Evolutionary conservation across 2,888 invertebrate species (phyloP).

Genomic region (Orchesella flavescens): DNA sequence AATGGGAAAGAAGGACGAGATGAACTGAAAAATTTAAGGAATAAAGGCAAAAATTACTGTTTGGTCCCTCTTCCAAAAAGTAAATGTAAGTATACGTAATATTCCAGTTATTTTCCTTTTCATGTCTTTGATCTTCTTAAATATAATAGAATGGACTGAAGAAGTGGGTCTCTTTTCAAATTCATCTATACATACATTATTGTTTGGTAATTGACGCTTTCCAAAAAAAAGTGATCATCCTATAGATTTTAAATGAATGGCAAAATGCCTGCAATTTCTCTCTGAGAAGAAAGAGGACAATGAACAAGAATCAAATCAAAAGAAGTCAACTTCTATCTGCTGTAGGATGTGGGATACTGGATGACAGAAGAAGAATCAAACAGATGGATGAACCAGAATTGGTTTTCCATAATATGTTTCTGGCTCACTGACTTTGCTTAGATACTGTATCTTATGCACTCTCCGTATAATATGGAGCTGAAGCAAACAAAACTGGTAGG

Average conservation of each 20-base stretch:
- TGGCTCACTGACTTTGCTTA: constrained; percentile 7
- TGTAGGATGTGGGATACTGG: neutral
- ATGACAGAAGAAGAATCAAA: constrained; percentile 14
- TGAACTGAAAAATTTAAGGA: constrained; percentile 44
- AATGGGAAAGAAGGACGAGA: constrained; percentile 46
- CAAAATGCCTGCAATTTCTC: constrained; percentile 37
- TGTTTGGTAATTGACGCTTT: constrained; percentile 53
- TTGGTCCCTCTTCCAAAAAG: constrained; percentile 48
- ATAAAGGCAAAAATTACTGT: constrained; percentile 8
- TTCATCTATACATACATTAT: constrained; percentile 31
- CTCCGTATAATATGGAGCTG: constrained; percentile 21
- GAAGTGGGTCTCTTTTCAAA: constrained; percentile 4
- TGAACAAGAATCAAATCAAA: neutral
- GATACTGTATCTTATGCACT: too few species aligned
- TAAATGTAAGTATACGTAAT: constrained; percentile 39
- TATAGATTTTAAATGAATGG: neutral
- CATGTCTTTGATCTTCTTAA: neutral
- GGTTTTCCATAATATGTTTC: neutral
- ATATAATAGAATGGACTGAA: constrained; percentile 3
- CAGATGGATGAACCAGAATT: constrained; percentile 29
- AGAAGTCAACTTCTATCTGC: neutral
- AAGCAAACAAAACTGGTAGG: too few species aligned
- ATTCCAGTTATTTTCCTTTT: constrained; percentile 22
- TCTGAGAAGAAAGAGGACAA: neutral
- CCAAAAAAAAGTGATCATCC: constrained; percentile 39